Conservation (phyloP, 2,888 invertebrate species). For the Mesoligia furuncula region DNA sequence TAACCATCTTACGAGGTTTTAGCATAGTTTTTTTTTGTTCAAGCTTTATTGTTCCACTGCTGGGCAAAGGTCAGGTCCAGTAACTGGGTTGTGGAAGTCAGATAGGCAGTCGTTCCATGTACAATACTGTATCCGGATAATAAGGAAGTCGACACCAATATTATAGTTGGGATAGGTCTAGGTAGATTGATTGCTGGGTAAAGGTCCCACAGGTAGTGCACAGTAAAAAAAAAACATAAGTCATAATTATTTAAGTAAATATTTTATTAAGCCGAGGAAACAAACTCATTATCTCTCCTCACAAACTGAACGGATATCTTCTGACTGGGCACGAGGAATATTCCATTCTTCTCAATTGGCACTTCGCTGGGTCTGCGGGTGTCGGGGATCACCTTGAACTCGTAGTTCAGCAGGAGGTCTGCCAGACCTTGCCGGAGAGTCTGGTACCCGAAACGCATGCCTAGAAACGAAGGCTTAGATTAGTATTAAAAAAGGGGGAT, state of each 20-base stretch:
- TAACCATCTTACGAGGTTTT: not conserved
- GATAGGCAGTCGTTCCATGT: not conserved
- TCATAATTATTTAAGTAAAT: not conserved
- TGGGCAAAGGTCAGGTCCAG: not conserved
- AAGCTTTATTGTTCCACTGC: not conserved
- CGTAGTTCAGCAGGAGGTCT: slow-evolving; percentile 64
- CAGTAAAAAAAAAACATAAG: not conserved
- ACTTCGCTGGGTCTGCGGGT: slow-evolving; percentile 59
- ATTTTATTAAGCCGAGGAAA: slow-evolving; percentile 12
- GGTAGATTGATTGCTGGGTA: not conserved
- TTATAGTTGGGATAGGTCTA: not conserved
- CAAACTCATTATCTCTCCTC: slow-evolving; percentile 48
- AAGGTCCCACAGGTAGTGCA: not conserved
- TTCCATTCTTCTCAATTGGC: slow-evolving; percentile 61
- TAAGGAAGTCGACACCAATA: not conserved
- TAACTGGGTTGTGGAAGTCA: not conserved
- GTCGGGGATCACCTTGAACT: slow-evolving; percentile 53
- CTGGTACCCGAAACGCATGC: slow-evolving; percentile 70
- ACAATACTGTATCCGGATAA: not conserved
- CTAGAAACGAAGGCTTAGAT: slow-evolving; percentile 50
- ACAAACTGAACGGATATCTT: slow-evolving; percentile 61
- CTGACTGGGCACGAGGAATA: slow-evolving; percentile 67
- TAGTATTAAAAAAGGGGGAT: not conserved
- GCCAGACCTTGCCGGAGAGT: slow-evolving; percentile 67
- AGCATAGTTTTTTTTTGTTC: too few species aligned